phyloP scores from a whole-genome alignment of 2,888 invertebrate genomes.

The Acheta domesticus region DNA sequence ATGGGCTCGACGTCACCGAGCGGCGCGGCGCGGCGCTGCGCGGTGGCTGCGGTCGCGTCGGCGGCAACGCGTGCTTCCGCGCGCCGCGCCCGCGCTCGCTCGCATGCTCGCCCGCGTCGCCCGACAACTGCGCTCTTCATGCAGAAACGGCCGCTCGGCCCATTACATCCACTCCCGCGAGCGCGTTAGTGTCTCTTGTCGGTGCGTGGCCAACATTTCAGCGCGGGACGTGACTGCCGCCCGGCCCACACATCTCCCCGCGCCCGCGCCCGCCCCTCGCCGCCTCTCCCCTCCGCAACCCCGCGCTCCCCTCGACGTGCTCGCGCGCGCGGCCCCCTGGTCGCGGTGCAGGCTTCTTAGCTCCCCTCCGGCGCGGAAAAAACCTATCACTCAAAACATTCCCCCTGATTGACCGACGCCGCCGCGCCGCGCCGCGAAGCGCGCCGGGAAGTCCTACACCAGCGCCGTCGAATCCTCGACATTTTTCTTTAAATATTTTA shows the following conservation, averaged over 20 bases:
- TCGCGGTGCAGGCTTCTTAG: background rate
- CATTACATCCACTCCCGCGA: constrained; percentile 6
- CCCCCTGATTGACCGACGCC: constrained; percentile 20
- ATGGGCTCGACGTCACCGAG: too few species aligned
- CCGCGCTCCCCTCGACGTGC: constrained; percentile 18
- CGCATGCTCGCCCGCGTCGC: background rate
- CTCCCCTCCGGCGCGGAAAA: constrained; percentile 21
- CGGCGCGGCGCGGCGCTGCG: too few species aligned
- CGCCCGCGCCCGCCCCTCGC: background rate
- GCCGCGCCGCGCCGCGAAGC: background rate
- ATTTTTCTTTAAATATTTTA: constrained; percentile 10
- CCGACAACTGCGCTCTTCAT: background rate
- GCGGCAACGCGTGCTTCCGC: too few species aligned
- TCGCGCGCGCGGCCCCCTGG: background rate
- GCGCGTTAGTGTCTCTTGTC: background rate
- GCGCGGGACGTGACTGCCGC: constrained; percentile 1
- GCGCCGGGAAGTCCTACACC: background rate
- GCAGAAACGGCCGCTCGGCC: background rate
- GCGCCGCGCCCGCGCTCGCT: too few species aligned
- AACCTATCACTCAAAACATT: constrained; percentile 26
- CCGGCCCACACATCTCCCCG: constrained; percentile 25
- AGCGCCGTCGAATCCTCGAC: background rate
- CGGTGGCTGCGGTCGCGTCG: too few species aligned
- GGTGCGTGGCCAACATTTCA: background rate
- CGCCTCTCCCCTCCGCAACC: background rate